phyloP scores from a whole-genome alignment of 1,140 invertebrate species.

The Drosophila repleta region DNA sequence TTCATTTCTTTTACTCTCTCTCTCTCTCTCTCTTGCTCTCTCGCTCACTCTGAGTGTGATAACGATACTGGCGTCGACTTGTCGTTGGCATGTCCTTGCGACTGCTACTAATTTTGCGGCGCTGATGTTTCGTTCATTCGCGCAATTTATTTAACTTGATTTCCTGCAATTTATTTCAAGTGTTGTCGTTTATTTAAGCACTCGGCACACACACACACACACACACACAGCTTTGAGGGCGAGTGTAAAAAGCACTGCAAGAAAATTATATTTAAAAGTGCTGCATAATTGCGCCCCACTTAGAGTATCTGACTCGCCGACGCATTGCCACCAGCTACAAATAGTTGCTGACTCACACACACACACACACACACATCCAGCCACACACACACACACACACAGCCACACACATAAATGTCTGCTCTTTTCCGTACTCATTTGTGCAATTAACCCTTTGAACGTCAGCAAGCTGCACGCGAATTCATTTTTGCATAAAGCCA shows the following conservation, averaged over 20 bases:
- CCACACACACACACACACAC: slow-evolving; percentile 4
- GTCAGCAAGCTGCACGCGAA: background rate
- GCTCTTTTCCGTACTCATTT: background rate
- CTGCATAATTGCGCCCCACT: slow-evolving; percentile 54
- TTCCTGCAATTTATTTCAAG: slow-evolving; percentile 80
- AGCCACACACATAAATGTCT: too few relatives aligned
- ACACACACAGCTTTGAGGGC: slow-evolving; percentile 34
- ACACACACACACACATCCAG: background rate
- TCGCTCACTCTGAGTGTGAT: slow-evolving; percentile 38
- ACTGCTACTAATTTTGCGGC: slow-evolving; percentile 46
- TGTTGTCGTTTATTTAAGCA: slow-evolving; percentile 81
- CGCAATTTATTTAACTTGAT: slow-evolving; percentile 81
- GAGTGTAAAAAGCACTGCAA: slow-evolving; percentile 64
- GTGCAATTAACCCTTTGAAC: slow-evolving; percentile 21
- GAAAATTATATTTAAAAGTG: slow-evolving; percentile 55
- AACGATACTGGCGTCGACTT: slow-evolving; percentile 46
- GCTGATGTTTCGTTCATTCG: slow-evolving; percentile 66
- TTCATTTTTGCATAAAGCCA: background rate
- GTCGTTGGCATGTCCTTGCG: slow-evolving; percentile 29
- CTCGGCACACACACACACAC: slow-evolving; percentile 40
- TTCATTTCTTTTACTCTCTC: slow-evolving; percentile 14
- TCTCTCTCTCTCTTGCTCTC: too few relatives aligned
- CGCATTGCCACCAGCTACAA: slow-evolving; percentile 12
- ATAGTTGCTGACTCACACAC: slow-evolving; percentile 7
- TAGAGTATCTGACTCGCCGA: slow-evolving; percentile 11